Percentiles rank a stretch among this genome's conserved stretches.
These are phyloP conservation scores for Morpho deidamia DNA, from an alignment of 2,888 invertebrate species.

Conservation along the genomic window DNA sequence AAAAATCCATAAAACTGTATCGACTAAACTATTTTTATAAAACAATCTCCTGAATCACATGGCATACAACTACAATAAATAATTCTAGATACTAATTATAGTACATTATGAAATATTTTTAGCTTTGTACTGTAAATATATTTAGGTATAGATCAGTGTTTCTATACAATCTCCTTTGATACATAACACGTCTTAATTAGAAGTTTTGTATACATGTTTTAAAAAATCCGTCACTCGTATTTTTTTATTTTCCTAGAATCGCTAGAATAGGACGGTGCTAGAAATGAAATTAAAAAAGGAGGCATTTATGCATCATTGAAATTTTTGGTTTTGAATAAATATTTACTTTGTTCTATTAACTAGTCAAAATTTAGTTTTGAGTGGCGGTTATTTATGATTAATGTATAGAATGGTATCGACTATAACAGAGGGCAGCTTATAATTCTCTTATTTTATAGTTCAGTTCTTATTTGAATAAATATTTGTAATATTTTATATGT, in stretches of 20 bases:
- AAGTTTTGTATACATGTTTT: slow-evolving; percentile 56
- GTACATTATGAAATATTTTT: slow-evolving; percentile 51
- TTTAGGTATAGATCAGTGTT: slow-evolving; percentile 56
- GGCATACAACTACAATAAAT: slow-evolving; percentile 20
- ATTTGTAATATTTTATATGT: slow-evolving; percentile 69
- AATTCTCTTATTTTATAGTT: slow-evolving; percentile 63
- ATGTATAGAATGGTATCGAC: slow-evolving; percentile 41
- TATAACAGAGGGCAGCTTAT: slow-evolving; percentile 58
- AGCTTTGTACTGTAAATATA: slow-evolving; percentile 69
- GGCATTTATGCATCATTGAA: slow-evolving; percentile 22
- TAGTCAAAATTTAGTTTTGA: slow-evolving; percentile 70
- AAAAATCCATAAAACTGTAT: neutral
- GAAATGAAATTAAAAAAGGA: slow-evolving; percentile 31
- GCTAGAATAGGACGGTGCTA: slow-evolving; percentile 57
- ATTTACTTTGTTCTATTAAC: slow-evolving; percentile 44
- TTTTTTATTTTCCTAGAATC: slow-evolving; percentile 25
- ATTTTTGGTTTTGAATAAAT: slow-evolving; percentile 11
- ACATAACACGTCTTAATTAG: slow-evolving; percentile 55
- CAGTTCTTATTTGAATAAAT: slow-evolving; percentile 70
- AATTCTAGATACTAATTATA: slow-evolving; percentile 36
- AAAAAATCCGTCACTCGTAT: slow-evolving; percentile 35
- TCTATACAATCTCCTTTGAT: slow-evolving; percentile 66
- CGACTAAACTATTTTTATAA: neutral
- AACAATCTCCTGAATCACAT: slow-evolving; percentile 8
- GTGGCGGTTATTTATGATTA: slow-evolving; percentile 44